phyloP scores from a whole-genome alignment of 2,797 vertebrate species.

The Pempheris klunzingeri region DNA sequence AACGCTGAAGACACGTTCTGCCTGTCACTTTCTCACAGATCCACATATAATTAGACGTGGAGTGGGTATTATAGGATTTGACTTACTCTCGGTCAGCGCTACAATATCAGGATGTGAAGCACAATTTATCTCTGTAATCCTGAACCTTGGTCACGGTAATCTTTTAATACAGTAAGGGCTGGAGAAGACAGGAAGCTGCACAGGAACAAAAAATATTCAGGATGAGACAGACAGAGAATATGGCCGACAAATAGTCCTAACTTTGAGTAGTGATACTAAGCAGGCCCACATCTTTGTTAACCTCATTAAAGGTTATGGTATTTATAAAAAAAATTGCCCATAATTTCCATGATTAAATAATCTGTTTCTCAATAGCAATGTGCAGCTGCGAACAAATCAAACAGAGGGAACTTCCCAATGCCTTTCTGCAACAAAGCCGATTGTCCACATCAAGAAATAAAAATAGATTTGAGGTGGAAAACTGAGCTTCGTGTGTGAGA shows the following conservation, averaged over 20 bases:
- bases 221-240: neutral
- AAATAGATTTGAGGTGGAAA: slow-evolving; percentile 37
- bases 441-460: slow-evolving; percentile 28
- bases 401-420: slow-evolving; percentile 28
- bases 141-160: slow-evolving; percentile 50
- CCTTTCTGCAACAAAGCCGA: slow-evolving; percentile 24
- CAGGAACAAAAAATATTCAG: slow-evolving; percentile 14
- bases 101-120: slow-evolving; percentile 35
- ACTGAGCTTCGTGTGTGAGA: slow-evolving; percentile 31
- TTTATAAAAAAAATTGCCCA: slow-evolving; percentile 29
- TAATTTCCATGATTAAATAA: slow-evolving; percentile 23
- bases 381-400: slow-evolving; percentile 22
- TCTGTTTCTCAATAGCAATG: neutral
- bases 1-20: slow-evolving; percentile 1
- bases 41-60: slow-evolving; percentile 15
- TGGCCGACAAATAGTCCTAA: neutral
- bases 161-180: slow-evolving; percentile 42
- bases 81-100: slow-evolving; percentile 26
- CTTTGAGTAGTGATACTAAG: slow-evolving; percentile 30
- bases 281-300: slow-evolving; percentile 18
- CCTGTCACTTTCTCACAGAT: slow-evolving; percentile 20
- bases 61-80: slow-evolving; percentile 25
- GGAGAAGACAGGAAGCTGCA: neutral
- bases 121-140: slow-evolving; percentile 59
- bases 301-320: slow-evolving; percentile 39